These are phyloP conservation scores for Phengaris alcon DNA, from an alignment of 2,888 invertebrate species.

Conservation along the genomic window DNA sequence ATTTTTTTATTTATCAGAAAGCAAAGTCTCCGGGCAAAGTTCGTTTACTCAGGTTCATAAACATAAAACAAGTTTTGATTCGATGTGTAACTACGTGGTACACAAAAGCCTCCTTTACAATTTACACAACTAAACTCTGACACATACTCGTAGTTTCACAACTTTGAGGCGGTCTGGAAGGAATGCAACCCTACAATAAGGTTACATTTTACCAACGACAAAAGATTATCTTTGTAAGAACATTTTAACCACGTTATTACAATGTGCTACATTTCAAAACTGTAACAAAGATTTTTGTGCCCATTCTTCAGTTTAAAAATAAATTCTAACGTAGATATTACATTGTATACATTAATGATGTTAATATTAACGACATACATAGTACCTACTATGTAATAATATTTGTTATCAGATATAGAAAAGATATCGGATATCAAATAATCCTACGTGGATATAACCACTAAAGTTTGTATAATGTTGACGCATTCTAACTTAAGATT, in stretches of 20 bases:
- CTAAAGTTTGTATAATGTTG: neutral
- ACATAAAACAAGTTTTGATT: neutral
- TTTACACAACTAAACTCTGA: neutral
- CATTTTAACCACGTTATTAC: neutral
- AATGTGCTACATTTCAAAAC: no score
- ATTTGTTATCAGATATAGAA: no score
- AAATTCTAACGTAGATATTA: no score
- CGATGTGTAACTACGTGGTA: neutral
- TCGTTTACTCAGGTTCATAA: neutral
- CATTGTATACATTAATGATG: no score
- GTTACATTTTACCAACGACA: neutral
- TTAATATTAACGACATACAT: no score
- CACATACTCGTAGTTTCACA: conserved; percentile 9
- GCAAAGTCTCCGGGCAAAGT: no score
- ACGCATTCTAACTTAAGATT: neutral
- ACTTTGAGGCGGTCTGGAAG: neutral
- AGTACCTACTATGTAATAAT: no score
- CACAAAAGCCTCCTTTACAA: conserved; percentile 1
- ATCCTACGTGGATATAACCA: no score
- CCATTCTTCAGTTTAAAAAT: no score
- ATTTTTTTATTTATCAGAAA: no score
- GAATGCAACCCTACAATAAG: neutral
- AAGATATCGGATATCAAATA: no score
- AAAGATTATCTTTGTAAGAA: neutral
- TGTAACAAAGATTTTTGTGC: no score